Evolutionary conservation across 2,113 vertebrate species (phyloP), one percentile per base, ranked within the genome.

Genomic region (Pteropus alecto): DNA sequence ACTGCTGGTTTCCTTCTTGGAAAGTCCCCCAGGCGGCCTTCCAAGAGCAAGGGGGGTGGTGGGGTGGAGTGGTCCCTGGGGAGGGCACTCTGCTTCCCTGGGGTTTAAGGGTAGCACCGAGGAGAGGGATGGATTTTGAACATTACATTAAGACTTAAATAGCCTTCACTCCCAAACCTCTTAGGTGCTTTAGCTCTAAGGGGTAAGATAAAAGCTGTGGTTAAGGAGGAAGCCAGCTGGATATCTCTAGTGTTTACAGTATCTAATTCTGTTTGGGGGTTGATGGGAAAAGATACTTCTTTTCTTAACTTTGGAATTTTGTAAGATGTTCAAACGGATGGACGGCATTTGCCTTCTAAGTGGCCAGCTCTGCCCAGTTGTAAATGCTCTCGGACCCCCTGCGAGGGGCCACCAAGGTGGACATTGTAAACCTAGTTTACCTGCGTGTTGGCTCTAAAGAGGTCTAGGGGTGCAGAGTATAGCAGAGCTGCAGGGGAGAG

Each of bases 381-480:
- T 21, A 33, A 60, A 7, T 3, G 76, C 65, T n/a, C 28, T 9
- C 43, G 8, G 22, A 2, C 41, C 38, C 28, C 5, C 54, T n/a
- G 35, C 0, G 12, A 84, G 63, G 4, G n/a, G n/a, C n/a, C 41
- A 43, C 87, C 19, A 5, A 48, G 33, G n/a, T 2, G 13, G 73
- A 51, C 3, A 6, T 28, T 4, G 56, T 4, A 8, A 5, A 16
- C 6, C 19, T 14, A 3, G 7, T 51, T 74, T 7, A 33, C 33
- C 54, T 63, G n/a, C 35, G 5, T 9, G n/a, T 48, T 19, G 5
- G 35, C 78, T 73, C 68, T 7, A 22, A 70, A 81, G 35, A 26
- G n/a, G 14, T 26, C 12, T 15, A 68, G n/a, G 35, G 35, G 21
- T 4, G 1, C 2, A 7, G n/a, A 11, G 1, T 2, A 5, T 0